phyloP scores from a whole-genome alignment of 2,113 vertebrate species.

The Psittacula cyanocephala region DNA sequence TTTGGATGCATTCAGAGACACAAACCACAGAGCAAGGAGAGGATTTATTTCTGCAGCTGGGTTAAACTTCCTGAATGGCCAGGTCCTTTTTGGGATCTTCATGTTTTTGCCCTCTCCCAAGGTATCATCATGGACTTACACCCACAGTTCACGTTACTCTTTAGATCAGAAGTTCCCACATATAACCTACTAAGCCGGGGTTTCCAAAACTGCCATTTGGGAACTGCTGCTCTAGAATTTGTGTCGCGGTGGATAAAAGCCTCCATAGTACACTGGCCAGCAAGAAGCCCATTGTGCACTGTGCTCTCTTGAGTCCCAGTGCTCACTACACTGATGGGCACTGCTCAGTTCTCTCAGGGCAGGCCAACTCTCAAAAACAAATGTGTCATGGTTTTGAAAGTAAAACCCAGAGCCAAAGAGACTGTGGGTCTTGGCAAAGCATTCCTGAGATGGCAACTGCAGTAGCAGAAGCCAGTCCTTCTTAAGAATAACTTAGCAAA shows the following conservation, averaged over 20 bases:
- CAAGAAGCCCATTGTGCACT: background rate
- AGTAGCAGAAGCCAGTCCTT: background rate
- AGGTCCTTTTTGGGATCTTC: rapidly evolving
- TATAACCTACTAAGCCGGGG: background rate
- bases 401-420: background rate
- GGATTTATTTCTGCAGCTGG: background rate
- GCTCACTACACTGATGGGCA: rapidly evolving
- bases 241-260: background rate
- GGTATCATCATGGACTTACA: rapidly evolving
- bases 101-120: background rate
- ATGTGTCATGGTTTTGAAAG: rapidly evolving
- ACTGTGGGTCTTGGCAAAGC: background rate
- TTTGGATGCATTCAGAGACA: background rate
- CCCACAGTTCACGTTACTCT: rapidly evolving
- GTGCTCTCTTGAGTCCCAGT: background rate
- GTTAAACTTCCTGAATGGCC: background rate
- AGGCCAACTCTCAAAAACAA: background rate
- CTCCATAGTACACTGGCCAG: background rate
- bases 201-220: background rate
- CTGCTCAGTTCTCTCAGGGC: background rate
- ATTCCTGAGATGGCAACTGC: background rate
- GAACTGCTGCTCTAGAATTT: background rate
- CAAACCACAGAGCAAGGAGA: background rate
- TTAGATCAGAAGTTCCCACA: background rate
- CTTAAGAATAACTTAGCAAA: background rate